A percentile compares a stretch with the other conserved stretches of the same genome.
Conservation (phyloP, 2,113 vertebrate genomes). For the Oceanodroma tethys region DNA sequence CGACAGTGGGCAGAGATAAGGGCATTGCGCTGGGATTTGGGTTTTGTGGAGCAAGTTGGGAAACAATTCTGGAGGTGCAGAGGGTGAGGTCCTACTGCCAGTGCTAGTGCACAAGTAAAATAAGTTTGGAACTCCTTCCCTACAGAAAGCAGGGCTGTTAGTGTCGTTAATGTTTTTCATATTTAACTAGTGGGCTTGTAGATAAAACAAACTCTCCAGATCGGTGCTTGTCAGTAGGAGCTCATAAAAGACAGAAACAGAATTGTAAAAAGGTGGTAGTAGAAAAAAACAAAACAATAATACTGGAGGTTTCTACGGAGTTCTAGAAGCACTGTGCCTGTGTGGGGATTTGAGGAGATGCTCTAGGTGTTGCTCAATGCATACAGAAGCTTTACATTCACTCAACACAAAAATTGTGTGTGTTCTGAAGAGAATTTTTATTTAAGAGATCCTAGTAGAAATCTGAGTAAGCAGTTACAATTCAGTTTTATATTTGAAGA, state of each 20-base stretch:
- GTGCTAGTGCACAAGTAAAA: fast-evolving
- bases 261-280: background rate
- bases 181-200: background rate
- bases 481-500: background rate
- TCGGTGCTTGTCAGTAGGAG: background rate
- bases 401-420: background rate
- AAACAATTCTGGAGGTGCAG: background rate
- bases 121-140: background rate
- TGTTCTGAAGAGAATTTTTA: background rate
- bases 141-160: background rate
- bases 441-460: background rate
- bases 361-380: background rate
- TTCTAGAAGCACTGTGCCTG: fast-evolving
- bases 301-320: fast-evolving
- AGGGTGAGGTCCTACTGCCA: background rate
- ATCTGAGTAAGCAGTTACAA: background rate
- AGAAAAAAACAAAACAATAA: fast-evolving
- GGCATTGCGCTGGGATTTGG: fast-evolving
- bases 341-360: background rate
- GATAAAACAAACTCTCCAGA: background rate
- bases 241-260: background rate
- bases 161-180: background rate
- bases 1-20: background rate
- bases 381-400: background rate
- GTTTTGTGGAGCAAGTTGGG: background rate